Base-by-base conservation (phyloP, 2,797 vertebrate genomes). In the Myotis daubentonii region DNA sequence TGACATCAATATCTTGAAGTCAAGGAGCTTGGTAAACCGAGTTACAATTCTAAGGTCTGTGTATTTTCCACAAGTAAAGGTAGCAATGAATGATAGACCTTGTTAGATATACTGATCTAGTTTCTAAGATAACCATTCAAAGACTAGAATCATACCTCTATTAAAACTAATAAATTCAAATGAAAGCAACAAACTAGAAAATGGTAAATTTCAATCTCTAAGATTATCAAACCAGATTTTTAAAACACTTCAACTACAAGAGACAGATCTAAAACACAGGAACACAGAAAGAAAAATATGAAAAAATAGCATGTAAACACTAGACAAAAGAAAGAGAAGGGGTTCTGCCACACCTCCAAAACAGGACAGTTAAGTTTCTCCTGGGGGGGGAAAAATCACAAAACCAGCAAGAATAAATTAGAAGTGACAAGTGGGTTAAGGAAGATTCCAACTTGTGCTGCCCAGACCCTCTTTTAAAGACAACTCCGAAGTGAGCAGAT, bases 111-210 rank as follows among this genome's bases (percentile, higher is more conserved):
- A 66, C 33, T 75, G 23, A 68, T 87, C 49, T 38, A 55, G 23
- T 91, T 87, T 81, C 62, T 87, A 70, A 87, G 86, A 76, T 62
- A 88, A 71, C n/a, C 25, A 66, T 23, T 12, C 4, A 53, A 83
- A 71, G 22, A 62, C 60, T 87, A 76, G 16, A 55, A 57, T 81
- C n/a, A 79, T 51, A 72, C 10, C 20, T 38, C 36, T 74, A 68
- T 68, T 53, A 51, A 87, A 94, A 87, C 70, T 53, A 71, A 57
- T 70, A 76, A 80, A 91, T 23, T 66, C 30, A 66, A 89, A 47
- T n/a, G 38, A 65, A 71, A 36, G 36, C 11, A 85, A 71, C 38
- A 85, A 79, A 88, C 47, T 78, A 79, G 41, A 89, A 79, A 90
- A 41, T 19, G 28, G 78, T 88, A 88, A 75, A 88, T 55, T 3